Conservation (phyloP, 2,888 invertebrate species). For the Amphipoea lucens region DNA sequence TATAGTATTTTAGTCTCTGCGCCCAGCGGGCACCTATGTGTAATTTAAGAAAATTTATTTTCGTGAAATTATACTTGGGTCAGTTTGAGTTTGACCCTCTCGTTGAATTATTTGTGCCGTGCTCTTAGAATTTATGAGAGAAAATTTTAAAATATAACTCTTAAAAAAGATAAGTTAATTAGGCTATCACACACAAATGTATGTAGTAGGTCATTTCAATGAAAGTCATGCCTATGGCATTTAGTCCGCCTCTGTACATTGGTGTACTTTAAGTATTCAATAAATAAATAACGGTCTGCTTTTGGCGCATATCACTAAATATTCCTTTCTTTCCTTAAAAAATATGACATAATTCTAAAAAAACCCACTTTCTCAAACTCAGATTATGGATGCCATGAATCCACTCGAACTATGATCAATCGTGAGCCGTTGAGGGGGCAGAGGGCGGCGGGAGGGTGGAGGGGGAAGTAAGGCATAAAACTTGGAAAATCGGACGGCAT, state of each 20-base stretch:
- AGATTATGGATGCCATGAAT: conserved; percentile 72
- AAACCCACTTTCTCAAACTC: conserved; percentile 67
- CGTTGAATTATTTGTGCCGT: conserved; percentile 15
- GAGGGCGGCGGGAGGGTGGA: conserved; percentile 38
- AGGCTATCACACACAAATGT: background rate
- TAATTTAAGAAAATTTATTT: conserved; percentile 61
- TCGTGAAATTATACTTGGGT: conserved; percentile 26
- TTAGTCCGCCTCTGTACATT: too few species aligned
- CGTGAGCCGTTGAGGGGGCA: conserved; percentile 46
- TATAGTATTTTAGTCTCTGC: conserved; percentile 55
- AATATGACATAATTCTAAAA: conserved; percentile 25
- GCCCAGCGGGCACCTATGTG: conserved; percentile 27
- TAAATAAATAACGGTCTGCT: background rate
- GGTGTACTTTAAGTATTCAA: too few species aligned
- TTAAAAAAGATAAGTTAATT: background rate
- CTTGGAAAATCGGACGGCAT: conserved; percentile 85
- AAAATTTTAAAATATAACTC: background rate
- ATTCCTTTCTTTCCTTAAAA: background rate
- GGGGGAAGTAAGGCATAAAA: conserved; percentile 79
- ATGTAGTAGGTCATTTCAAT: too few species aligned
- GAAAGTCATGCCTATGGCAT: background rate
- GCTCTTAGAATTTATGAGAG: background rate
- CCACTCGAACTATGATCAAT: conserved; percentile 79
- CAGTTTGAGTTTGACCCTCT: conserved; percentile 22
- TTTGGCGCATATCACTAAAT: background rate